Conservation (phyloP, 2,113 vertebrate genomes). For the Colistium nudipinnis region DNA sequence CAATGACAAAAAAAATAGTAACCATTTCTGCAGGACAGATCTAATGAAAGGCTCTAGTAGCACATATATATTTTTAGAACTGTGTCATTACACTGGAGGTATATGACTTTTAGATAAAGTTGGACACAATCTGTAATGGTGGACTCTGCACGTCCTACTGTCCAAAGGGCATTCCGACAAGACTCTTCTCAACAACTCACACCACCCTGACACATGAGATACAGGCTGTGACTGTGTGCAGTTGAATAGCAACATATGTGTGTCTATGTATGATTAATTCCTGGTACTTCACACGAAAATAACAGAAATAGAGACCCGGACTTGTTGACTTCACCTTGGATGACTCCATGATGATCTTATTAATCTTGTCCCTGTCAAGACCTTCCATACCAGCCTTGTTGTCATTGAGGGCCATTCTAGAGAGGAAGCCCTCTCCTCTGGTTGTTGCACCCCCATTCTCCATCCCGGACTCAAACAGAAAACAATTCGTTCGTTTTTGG, state of each 20-base stretch:
- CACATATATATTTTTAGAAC: constrained; percentile 16
- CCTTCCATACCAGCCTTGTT: constrained; percentile 99
- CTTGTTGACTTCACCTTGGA: constrained; percentile 86
- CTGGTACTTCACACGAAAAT: not conserved
- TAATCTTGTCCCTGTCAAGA: constrained; percentile 96
- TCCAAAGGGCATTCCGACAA: no score
- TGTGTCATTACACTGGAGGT: constrained; percentile 5
- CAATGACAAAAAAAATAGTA: constrained; percentile 20
- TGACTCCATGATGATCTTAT: constrained; percentile 95
- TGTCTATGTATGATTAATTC: not conserved
- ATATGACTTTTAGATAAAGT: constrained; percentile 28
- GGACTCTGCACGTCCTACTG: not conserved
- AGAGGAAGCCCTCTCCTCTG: constrained; percentile 82
- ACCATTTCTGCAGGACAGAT: constrained; percentile 5
- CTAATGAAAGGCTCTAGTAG: constrained; percentile 8
- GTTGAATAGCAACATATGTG: no score
- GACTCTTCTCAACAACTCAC: no score
- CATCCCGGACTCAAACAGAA: constrained; percentile 31
- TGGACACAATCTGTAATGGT: constrained; percentile 27
- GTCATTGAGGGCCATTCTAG: constrained; percentile 95
- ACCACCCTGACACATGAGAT: not conserved
- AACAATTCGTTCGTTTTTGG: not conserved
- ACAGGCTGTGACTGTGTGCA: not conserved
- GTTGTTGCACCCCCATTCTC: constrained; percentile 48
- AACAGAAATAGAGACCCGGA: not conserved